These are phyloP conservation scores for Folsomia manolachei DNA, from an alignment of 2,888 invertebrate genomes.

Conservation along the genomic window DNA sequence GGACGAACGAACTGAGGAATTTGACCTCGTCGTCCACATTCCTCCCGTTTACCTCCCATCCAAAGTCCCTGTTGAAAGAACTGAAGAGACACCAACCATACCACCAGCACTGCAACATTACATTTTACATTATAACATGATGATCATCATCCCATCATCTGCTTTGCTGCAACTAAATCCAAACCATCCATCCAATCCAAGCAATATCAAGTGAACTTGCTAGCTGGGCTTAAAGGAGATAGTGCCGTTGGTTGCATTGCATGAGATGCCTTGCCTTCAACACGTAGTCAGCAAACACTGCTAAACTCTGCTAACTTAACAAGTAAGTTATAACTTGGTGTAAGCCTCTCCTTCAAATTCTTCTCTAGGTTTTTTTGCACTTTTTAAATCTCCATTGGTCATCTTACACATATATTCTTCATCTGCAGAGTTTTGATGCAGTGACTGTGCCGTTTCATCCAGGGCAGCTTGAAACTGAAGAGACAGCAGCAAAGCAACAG, in stretches of 20 bases:
- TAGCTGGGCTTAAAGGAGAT: background rate
- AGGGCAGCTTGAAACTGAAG: background rate
- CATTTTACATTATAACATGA: conserved; percentile 10
- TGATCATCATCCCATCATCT: conserved; percentile 4
- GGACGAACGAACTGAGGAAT: conserved; percentile 31
- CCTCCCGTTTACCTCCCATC: conserved; percentile 43
- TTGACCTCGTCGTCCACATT: conserved; percentile 44
- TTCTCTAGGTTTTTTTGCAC: conserved; percentile 20
- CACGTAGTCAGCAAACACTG: conserved; percentile 4
- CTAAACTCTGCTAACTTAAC: background rate
- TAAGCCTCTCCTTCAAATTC: conserved; percentile 25
- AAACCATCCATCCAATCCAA: conserved; percentile 13
- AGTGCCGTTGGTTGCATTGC: background rate
- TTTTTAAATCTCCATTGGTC: conserved; percentile 23
- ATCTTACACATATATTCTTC: background rate
- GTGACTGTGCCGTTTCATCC: background rate
- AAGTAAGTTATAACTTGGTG: background rate
- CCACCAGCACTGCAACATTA: conserved; percentile 2
- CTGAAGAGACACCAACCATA: conserved; percentile 12
- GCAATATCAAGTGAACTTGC: background rate
- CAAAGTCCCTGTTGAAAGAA: conserved; percentile 33
- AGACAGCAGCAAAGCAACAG: background rate
- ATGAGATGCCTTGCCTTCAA: conserved; percentile 21
- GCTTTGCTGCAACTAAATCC: conserved; percentile 3
- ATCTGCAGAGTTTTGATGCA: background rate